phyloP scores from a whole-genome alignment of 1,140 invertebrate species.

The Ylistrum balloti region DNA sequence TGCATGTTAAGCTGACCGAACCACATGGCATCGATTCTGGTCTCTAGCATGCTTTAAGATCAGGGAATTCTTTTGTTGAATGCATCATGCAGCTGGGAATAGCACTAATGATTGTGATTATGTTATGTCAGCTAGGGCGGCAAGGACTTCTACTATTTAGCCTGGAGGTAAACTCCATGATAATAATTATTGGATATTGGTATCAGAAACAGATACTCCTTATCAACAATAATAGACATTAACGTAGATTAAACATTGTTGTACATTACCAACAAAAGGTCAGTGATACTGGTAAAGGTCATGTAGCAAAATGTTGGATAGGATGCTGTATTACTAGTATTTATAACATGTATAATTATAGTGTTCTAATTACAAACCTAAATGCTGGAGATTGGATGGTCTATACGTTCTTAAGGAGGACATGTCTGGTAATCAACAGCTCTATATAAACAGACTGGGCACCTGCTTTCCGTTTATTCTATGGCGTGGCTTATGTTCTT shows the following conservation, averaged over 20 bases:
- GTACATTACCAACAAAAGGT: slow-evolving; percentile 11
- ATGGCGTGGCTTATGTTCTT: not conserved
- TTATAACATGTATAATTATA: not conserved
- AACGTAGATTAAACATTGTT: not conserved
- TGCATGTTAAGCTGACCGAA: slow-evolving; percentile 10
- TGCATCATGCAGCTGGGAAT: slow-evolving; percentile 23
- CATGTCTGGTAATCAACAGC: not conserved
- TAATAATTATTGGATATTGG: slow-evolving; percentile 40
- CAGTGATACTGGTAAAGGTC: slow-evolving; percentile 25
- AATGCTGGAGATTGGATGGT: not conserved
- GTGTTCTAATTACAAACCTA: not conserved
- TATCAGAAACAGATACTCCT: slow-evolving; percentile 38
- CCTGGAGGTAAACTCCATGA: not conserved
- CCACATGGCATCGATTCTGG: not conserved
- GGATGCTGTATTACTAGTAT: not conserved
- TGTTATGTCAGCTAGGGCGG: not conserved
- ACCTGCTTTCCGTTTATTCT: slow-evolving; percentile 18
- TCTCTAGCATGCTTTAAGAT: not conserved
- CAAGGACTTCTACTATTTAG: not conserved
- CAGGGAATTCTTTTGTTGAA: not conserved
- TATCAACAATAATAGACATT: slow-evolving; percentile 11
- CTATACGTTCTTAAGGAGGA: not conserved
- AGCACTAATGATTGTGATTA: not conserved
- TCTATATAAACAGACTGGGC: not conserved
- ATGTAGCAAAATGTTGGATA: not conserved